Conservation (phyloP, 2,888 invertebrate species). For the Trimorus sp. region DNA sequence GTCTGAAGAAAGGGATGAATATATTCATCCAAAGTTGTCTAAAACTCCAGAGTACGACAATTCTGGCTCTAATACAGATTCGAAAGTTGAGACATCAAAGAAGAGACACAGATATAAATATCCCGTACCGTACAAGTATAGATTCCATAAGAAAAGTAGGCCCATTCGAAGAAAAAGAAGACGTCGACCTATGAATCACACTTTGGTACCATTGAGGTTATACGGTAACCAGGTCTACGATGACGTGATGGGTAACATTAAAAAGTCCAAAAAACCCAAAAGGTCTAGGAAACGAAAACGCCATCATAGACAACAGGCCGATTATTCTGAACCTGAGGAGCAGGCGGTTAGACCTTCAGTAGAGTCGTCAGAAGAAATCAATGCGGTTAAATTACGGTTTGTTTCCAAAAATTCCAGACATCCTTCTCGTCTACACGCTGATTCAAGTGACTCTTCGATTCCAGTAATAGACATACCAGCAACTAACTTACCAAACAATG, state of each 20-base stretch:
- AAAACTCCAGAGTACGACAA: slow-evolving; percentile 72
- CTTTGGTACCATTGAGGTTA: slow-evolving; percentile 55
- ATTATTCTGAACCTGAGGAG: not conserved
- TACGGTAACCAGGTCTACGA: slow-evolving; percentile 78
- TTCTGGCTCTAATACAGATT: not conserved
- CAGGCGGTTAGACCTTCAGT: not conserved
- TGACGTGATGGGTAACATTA: slow-evolving; percentile 79
- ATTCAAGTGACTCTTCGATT: no score
- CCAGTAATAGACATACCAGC: not conserved
- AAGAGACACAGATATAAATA: slow-evolving; percentile 14
- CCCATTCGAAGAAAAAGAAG: slow-evolving; percentile 28
- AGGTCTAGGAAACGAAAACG: slow-evolving; percentile 24
- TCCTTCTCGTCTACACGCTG: no score
- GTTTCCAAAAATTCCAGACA: not conserved
- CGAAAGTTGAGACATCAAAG: not conserved
- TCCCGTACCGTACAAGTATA: slow-evolving; percentile 9
- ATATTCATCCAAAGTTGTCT: slow-evolving; percentile 69
- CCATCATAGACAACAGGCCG: not conserved
- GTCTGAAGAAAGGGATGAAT: slow-evolving; percentile 68
- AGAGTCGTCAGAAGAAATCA: slow-evolving; percentile 6
- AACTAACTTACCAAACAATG: slow-evolving; percentile 32
- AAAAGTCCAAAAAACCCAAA: slow-evolving; percentile 68
- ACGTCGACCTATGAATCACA: slow-evolving; percentile 28
- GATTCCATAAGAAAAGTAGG: slow-evolving; percentile 2
- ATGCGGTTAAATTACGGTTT: not conserved